Evolutionary conservation across 2,113 vertebrate species (phyloP).

Genomic region (Perca fluviatilis): DNA sequence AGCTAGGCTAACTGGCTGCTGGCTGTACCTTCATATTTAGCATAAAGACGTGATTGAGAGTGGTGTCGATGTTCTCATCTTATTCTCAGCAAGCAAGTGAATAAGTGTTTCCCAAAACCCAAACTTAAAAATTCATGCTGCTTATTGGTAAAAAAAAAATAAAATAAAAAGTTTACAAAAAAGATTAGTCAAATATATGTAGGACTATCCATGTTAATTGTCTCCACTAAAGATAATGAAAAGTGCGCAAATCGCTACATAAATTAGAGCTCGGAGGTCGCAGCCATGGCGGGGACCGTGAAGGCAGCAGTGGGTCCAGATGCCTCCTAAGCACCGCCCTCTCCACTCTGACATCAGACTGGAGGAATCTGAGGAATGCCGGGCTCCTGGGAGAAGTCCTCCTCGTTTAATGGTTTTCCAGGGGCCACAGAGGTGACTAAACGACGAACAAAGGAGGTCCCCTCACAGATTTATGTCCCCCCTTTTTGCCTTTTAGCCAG

Average conservation of each 20-base stretch:
- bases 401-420: conserved; percentile 81
- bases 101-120: not conserved
- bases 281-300: not conserved
- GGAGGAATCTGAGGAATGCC: conserved; percentile 82
- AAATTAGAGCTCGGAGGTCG: not conserved
- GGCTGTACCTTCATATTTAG: not conserved
- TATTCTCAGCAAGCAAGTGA: not conserved
- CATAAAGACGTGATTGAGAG: not conserved
- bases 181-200: not conserved
- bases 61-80: not conserved
- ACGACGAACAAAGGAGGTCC: conserved; percentile 72
- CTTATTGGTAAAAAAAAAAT: not conserved
- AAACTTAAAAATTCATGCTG: not conserved
- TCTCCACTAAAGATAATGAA: not conserved
- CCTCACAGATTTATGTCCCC: conserved; percentile 64
- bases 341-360: conserved; percentile 81
- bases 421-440: conserved; percentile 78
- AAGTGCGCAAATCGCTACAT: not conserved
- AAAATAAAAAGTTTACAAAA: not conserved
- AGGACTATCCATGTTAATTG: not conserved
- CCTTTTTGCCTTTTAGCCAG: conserved; percentile 46
- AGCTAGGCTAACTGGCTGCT: not conserved
- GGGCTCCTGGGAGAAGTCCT: conserved; percentile 82
- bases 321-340: conserved; percentile 63
- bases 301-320: conserved; percentile 62